phyloP scores from a whole-genome alignment of 2,113 vertebrate genomes.

The Dromaius novaehollandiae region DNA sequence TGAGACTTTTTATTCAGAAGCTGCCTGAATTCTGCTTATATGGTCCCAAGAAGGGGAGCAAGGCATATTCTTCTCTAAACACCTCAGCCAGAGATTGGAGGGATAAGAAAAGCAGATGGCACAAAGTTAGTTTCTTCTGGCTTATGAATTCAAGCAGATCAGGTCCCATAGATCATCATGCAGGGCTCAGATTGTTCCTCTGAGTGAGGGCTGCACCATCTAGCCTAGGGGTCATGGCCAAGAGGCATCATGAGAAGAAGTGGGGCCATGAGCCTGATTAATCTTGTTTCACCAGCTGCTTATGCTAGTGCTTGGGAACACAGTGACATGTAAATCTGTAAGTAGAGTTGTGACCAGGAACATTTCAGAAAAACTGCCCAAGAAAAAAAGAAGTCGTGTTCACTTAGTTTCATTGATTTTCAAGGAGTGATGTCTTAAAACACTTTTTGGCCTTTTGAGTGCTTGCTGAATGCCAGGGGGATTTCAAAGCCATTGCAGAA shows the following conservation, averaged over 20 bases:
- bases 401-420: conserved; percentile 32
- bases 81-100: background rate
- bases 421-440: conserved; percentile 23
- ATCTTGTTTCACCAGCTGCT: background rate
- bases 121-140: background rate
- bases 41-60: background rate
- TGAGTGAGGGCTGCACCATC: background rate
- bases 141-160: background rate
- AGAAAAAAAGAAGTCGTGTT: background rate
- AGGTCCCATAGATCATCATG: background rate
- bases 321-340: background rate
- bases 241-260: background rate
- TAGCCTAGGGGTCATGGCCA: background rate
- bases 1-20: background rate
- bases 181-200: background rate
- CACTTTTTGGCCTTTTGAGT: conserved; percentile 25
- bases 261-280: background rate
- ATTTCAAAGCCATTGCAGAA: conserved; percentile 21
- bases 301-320: background rate
- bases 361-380: background rate
- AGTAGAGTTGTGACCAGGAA: background rate
- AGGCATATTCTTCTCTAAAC: background rate
- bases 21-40: background rate
- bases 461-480: background rate
- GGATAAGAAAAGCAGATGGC: background rate